Conservation (phyloP, 2,888 invertebrate genomes). For the Hololepta plana region DNA sequence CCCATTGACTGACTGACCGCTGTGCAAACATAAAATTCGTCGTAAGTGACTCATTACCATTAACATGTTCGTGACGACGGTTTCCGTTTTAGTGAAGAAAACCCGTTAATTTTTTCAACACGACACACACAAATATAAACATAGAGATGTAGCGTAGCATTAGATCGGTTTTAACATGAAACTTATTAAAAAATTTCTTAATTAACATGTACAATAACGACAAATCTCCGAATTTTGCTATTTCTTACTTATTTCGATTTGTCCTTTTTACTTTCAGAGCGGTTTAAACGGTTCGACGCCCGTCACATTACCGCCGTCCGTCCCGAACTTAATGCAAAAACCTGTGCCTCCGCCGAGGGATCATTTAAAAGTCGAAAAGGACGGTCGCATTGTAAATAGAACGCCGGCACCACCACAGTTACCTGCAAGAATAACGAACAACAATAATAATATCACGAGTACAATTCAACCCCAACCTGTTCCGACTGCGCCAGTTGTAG, state of each 20-base stretch:
- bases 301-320: slow-evolving; percentile 25
- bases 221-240: not conserved
- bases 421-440: slow-evolving; percentile 41
- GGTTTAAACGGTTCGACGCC: slow-evolving; percentile 19
- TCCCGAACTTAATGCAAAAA: slow-evolving; percentile 22
- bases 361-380: slow-evolving; percentile 42
- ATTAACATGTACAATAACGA: not conserved
- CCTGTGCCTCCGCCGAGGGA: slow-evolving; percentile 47
- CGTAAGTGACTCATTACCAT: too few species aligned
- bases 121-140: too few species aligned
- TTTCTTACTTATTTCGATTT: not conserved
- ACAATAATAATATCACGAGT: slow-evolving; percentile 27
- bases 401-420: slow-evolving; percentile 48
- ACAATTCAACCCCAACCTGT: too few species aligned
- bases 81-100: too few species aligned
- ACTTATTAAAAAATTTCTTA: too few species aligned
- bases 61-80: too few species aligned
- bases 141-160: too few species aligned
- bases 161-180: too few species aligned
- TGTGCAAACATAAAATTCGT: too few species aligned
- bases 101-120: too few species aligned
- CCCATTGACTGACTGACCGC: too few species aligned
- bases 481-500: slow-evolving; percentile 31
- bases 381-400: slow-evolving; percentile 40
- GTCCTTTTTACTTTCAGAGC: slow-evolving; percentile 16